Evolutionary conservation across 2,888 invertebrate species (phyloP), one percentile per base, ranked within the genome.

Genomic region (Melanchra persicariae): DNA sequence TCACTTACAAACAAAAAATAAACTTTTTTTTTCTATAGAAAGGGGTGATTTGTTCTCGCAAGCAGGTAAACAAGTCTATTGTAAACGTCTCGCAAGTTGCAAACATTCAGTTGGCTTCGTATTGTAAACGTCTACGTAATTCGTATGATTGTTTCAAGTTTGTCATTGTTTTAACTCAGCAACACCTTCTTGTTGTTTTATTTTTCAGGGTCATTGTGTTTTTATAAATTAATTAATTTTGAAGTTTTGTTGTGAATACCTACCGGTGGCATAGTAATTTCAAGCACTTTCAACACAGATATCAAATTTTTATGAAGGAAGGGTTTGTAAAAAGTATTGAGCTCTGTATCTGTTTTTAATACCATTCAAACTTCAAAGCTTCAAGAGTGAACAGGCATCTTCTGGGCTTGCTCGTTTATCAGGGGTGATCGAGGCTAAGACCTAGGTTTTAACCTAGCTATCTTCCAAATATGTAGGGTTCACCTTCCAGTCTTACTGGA

Each of bases 141-240:
- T 59, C 15, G 55, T 62, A 0, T 15, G 1, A 79, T 67, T 77
- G 74, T 74, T 79, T 51, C 37, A 45, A 57, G 19, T 67, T 54
- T 59, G 43, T 51, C 54, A 47, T 61, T 73, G 24, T 60, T 73
- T 19, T 26, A 40, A 12, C 45, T 30, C 5, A 26, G 15, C 12
- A 47, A 60, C 45, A 34, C 49, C 43, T 24, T 15, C 26, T n/a
- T 15, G 7, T 12, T n/a, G n/a, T n/a, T n/a, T 7, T 19, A 40
- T n/a, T 70, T 26, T 34, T 7, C 17, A 26, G 51, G 0, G 15
- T 19, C 8, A 9, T 26, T 49, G 3, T 10, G 40, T 22, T 34
- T 24, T 34, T 24, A 12, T 43, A 12, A 1, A 55, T 15, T 9
- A 30, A 8, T 34, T 0, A 3, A 9, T 47, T n/a, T 40, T 40